Conservation (phyloP, 2,888 invertebrate genomes). For the Rugalucina vietnamica region DNA sequence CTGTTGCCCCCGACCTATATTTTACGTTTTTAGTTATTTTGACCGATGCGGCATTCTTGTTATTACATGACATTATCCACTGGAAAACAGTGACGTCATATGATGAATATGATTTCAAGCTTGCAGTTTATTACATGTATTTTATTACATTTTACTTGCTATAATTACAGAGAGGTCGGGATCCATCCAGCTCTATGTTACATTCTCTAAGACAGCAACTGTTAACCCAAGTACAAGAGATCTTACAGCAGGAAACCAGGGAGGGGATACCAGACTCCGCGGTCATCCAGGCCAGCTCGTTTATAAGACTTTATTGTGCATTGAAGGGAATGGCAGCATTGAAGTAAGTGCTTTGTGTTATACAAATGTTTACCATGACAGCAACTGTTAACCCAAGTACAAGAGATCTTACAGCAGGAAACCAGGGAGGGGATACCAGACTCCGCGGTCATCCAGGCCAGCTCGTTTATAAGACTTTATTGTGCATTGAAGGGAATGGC, state of each 20-base stretch:
- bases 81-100: too few relatives aligned
- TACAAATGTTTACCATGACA: too few relatives aligned
- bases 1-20: too few relatives aligned
- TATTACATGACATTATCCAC: too few relatives aligned
- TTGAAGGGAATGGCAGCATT: constrained; percentile 96
- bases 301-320: constrained; percentile 95
- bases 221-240: constrained; percentile 72
- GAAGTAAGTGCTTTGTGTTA: constrained; percentile 89
- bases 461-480: constrained; percentile 94
- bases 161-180: constrained; percentile 74
- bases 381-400: constrained; percentile 85
- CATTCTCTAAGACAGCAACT: constrained; percentile 90
- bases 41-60: too few relatives aligned
- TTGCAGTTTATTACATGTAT: background rate
- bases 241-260: constrained; percentile 73
- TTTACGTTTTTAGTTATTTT: too few relatives aligned
- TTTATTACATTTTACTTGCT: background rate
- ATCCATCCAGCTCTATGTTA: constrained; percentile 85
- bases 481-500: constrained; percentile 97
- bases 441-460: constrained; percentile 91
- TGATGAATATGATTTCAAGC: too few relatives aligned
- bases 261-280: constrained; percentile 86
- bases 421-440: constrained; percentile 85
- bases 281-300: constrained; percentile 93
- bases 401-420: constrained; percentile 73